Conservation (phyloP, 2,113 vertebrate species). For the Dicaeum eximium region DNA sequence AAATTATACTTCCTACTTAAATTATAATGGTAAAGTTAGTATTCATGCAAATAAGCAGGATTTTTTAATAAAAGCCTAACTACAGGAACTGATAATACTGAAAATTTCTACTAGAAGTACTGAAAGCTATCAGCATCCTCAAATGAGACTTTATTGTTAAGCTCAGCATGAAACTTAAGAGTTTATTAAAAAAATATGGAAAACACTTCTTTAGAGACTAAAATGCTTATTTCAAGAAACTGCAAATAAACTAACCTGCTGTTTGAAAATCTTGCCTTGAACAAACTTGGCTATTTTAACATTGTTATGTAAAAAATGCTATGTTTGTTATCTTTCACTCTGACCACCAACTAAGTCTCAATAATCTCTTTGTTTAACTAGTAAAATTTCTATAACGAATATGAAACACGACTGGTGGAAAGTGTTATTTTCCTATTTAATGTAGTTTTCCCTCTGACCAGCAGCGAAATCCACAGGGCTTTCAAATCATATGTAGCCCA, state of each 20-base stretch:
- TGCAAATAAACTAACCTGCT: not conserved
- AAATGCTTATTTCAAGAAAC: not conserved
- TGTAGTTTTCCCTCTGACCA: not conserved
- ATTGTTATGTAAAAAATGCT: not conserved
- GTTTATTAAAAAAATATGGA: not conserved
- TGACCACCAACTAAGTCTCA: not conserved
- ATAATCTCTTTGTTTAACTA: not conserved
- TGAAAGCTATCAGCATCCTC: not conserved
- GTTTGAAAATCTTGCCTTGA: not conserved
- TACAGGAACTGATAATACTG: not conserved
- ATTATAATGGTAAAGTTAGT: slow-evolving; percentile 10
- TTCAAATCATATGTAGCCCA: not conserved
- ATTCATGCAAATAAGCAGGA: not conserved
- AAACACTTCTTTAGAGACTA: not conserved
- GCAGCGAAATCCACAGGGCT: not conserved
- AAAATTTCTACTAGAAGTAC: not conserved
- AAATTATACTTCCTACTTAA: slow-evolving; percentile 32
- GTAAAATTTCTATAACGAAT: not conserved
- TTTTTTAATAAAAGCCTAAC: not conserved
- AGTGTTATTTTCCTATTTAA: slow-evolving; percentile 8
- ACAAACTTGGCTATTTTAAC: not conserved
- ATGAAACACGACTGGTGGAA: slow-evolving; percentile 3
- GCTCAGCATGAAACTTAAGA: not conserved
- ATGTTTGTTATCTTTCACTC: not conserved
- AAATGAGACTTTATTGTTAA: not conserved